Evolutionary conservation across 2,888 invertebrate species (phyloP).

Genomic region (Gordius sp.): DNA sequence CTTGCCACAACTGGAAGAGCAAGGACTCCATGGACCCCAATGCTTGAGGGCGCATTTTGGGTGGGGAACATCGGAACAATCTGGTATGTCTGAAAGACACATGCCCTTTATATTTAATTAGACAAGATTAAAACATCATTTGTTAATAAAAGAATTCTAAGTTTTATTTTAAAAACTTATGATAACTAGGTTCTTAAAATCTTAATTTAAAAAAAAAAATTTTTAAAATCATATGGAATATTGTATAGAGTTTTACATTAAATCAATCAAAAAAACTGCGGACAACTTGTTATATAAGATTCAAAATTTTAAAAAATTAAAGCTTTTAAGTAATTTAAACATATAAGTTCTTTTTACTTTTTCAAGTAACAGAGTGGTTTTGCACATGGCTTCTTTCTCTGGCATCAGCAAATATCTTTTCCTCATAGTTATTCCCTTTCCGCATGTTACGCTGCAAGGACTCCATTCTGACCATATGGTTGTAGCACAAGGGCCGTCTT

Average conservation of each 20-base stretch:
- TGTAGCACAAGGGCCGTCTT: conserved; percentile 39
- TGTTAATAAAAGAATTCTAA: too few relatives aligned
- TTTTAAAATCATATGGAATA: too few relatives aligned
- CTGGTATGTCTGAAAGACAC: conserved; percentile 24
- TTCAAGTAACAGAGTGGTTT: background rate
- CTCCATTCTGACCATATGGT: conserved; percentile 49
- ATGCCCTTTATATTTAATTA: background rate
- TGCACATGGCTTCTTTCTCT: background rate
- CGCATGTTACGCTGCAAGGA: conserved; percentile 53
- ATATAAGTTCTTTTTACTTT: background rate
- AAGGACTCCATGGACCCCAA: conserved; percentile 58
- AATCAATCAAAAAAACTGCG: too few relatives aligned
- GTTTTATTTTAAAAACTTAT: too few relatives aligned
- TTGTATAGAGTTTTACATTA: too few relatives aligned
- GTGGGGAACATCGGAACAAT: conserved; percentile 24
- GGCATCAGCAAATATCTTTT: conserved; percentile 19
- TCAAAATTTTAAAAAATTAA: background rate
- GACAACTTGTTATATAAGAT: too few relatives aligned
- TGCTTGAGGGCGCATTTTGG: conserved; percentile 40
- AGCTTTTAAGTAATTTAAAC: too few relatives aligned
- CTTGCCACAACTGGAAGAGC: conserved; percentile 49
- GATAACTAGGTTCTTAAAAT: too few relatives aligned
- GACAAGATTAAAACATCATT: too few relatives aligned
- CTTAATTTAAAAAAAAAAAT: too few relatives aligned
- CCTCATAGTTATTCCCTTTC: conserved; percentile 38